Percentiles rank a stretch among this genome's conserved stretches.
Conservation (phyloP, 2,888 invertebrate species). For the Drosophila algonquin region DNA sequence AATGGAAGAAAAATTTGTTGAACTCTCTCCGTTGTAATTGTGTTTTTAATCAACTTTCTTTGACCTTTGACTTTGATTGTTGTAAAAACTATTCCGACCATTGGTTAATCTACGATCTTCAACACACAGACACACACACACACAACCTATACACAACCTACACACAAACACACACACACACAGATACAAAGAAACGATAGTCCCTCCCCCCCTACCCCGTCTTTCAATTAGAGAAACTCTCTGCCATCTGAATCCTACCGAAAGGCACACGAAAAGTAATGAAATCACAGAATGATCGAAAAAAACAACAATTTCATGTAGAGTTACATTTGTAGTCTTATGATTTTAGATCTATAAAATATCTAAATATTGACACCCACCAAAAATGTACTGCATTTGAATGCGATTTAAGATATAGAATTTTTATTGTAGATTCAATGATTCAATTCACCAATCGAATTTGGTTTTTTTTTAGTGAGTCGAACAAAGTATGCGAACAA, state of each 20-base stretch:
- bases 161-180: constrained; percentile 18
- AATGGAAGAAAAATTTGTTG: constrained; percentile 54
- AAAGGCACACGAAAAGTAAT: background rate
- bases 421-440: constrained; percentile 63
- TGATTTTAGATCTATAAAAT: constrained; percentile 40
- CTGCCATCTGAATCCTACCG: constrained; percentile 10
- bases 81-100: constrained; percentile 71
- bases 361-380: constrained; percentile 59
- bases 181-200: constrained; percentile 39
- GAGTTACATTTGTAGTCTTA: constrained; percentile 18
- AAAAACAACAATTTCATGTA: background rate
- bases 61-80: constrained; percentile 65
- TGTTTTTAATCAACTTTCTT: constrained; percentile 60
- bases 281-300: constrained; percentile 15
- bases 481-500: constrained; percentile 82
- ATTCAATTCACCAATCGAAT: constrained; percentile 80
- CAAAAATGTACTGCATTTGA: constrained; percentile 72
- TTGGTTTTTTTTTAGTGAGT: constrained; percentile 83
- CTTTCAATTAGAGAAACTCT: constrained; percentile 16
- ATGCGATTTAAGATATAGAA: constrained; percentile 66
- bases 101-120: constrained; percentile 54
- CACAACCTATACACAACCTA: constrained; percentile 12
- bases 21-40: constrained; percentile 57
- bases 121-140: constrained; percentile 33
- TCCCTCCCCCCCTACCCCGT: background rate